Conservation (phyloP, 2,888 invertebrate genomes). For the Caenorhabditis sulstoni region DNA sequence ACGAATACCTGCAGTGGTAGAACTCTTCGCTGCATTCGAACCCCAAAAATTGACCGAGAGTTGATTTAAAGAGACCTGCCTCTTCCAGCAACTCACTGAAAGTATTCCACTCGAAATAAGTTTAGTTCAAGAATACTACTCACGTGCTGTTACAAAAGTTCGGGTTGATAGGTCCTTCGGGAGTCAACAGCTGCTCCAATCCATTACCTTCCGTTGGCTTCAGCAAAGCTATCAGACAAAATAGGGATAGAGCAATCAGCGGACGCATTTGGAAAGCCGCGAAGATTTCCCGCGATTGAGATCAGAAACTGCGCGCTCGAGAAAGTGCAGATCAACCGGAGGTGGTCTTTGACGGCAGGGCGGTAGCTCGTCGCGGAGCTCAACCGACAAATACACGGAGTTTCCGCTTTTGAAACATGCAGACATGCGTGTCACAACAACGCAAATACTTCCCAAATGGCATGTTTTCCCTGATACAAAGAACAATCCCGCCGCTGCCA, state of each 20-base stretch:
- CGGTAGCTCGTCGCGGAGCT: conserved; percentile 44
- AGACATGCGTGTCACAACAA: conserved; percentile 37
- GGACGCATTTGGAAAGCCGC: conserved; percentile 14
- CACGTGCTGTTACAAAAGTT: conserved; percentile 78
- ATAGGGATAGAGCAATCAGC: conserved; percentile 12
- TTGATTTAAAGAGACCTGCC: conserved; percentile 73
- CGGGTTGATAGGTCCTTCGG: conserved; percentile 66
- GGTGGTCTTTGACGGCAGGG: conserved; percentile 52
- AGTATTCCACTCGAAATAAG: conserved; percentile 2
- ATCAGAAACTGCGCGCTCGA: conserved; percentile 39
- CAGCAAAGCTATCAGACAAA: conserved; percentile 5
- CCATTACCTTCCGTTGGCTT: conserved; percentile 36
- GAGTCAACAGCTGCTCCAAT: conserved; percentile 64
- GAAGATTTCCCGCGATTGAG: conserved; percentile 21
- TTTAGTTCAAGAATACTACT: no score
- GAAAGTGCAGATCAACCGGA: conserved; percentile 46
- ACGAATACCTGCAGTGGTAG: conserved; percentile 78
- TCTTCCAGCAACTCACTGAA: conserved; percentile 68
- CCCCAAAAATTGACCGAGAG: conserved; percentile 79
- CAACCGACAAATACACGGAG: conserved; percentile 46
- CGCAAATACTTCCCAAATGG: conserved; percentile 46
- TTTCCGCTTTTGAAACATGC: conserved; percentile 61
- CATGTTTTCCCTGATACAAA: conserved; percentile 43
- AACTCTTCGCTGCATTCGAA: conserved; percentile 79
- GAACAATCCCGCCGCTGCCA: no score